Evolutionary conservation across 1,140 invertebrate genomes (phyloP), one percentile per base, ranked within the genome.

Genomic region (Apis florea): DNA sequence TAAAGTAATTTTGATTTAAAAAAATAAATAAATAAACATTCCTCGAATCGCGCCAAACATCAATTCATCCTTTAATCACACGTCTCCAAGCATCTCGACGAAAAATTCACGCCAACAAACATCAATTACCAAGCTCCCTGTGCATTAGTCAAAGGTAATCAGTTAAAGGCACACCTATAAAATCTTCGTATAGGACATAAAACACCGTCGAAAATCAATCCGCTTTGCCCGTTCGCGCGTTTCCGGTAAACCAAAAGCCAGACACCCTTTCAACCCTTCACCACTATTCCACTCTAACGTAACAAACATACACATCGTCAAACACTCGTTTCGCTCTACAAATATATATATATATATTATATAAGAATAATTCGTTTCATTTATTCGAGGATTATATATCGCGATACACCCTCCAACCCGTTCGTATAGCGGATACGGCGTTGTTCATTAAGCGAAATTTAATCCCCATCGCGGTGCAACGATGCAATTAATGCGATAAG

Each of bases 401-500:
- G 40, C 64, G 24, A 54, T 64, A 12, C 58, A 51, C 8, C 13
- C 47, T 24, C 17, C 31, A 40, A 40, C n/a, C 9, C 21, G 8
- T 17, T 4, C 58, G 26, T 9, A 3, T 8, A 13, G 21, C 31
- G 21, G 26, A 17, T n/a, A 61, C 69, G 56, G 66, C 61, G 78
- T 79, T 67, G 70, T 86, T 85, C 75, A 79, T 86, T 80, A 86
- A 74, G 66, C 70, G 61, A 73, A 85, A 79, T 86, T 85, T 78
- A 82, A 86, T 82, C 79, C 59, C 58, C 59, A 69, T 83, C 80
- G 61, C 72, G 78, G 71, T 58, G 53, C 72, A 54, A 77, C 73
- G 31, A 66, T 64, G 85, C 82, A 83, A 85, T 87, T 87, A 86
- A 83, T 66, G 85, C 84, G 84, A 86, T 83, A 87, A 86, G 77